Base-by-base conservation (phyloP, 2,888 invertebrate species). In the Portevinia maculata region DNA sequence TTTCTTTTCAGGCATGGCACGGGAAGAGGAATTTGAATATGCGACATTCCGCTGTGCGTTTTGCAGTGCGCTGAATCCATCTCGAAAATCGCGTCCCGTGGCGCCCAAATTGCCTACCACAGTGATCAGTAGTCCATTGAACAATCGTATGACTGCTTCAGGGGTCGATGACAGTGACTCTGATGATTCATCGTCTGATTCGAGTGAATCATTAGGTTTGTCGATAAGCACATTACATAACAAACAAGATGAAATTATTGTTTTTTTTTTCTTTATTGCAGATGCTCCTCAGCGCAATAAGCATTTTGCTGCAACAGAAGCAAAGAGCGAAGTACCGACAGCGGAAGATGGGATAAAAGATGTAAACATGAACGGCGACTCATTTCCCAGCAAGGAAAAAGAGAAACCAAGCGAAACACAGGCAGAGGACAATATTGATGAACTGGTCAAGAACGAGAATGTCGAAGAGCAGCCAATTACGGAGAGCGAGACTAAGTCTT, bases 21-120 rank as follows among this genome's bases (percentile, higher is more conserved):
- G 94, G 86, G 92, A 92, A 55, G 94, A 95, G 85, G 94, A 94
- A 87, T 95, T 93, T 86, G 95, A 95, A 79, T 95, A 93, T 88
- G 91, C 94, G 83, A 96, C 96, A 50, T 99, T 96, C 91, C 93
- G 94, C 59, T 99, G 99, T 90, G 97, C 96, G 86, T 98, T 98
- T 91, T 99, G 99, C 90, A 94, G 94, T 74, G 92, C 93, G 32
- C 92, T 95, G 88, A 98, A 99, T 92, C 95, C 96, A 24, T 95
- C 98, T n/a, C 93, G 95, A 78, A 98, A 98, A 89, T 94, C 95
- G 88, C 93, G 96, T 34, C 97, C 97, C 0, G 92, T 93, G 41
- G 96, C 96, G 24, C 97, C 97, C 0, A 88, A 90, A 28, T 87
- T 92, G 1, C 71, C 81, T 2, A 65, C 50, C 15, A 50, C 65